Evolutionary conservation across 2,113 vertebrate species (phyloP), one percentile per base, ranked within the genome.

Genomic region (Lophius piscatorius): DNA sequence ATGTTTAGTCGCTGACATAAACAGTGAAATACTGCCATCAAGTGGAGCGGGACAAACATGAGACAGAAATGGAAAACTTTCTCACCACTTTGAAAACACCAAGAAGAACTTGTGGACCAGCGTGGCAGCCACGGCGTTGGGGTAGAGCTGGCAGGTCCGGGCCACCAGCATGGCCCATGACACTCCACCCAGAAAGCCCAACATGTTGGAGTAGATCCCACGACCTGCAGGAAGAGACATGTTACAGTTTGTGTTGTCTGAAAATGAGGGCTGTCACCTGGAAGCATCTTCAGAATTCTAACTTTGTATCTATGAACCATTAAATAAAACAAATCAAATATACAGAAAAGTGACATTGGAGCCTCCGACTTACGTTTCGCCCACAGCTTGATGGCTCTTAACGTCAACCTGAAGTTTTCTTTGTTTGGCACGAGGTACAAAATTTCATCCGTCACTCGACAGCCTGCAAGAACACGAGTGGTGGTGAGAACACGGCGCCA

Each of bases 111-210:
- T 99, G 79, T 98, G 95, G 51, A 99, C 91, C 1, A 99, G 93
- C 5, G 95, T 97, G 36, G 97, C 94, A 4, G 96, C 95, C 34
- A 95, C 92, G 70, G 97, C 96, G 59, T 97, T 98, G 0, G 97
- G 97, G 58, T 97, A 98, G 9, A 99, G 90, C 31, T 98, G 95
- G 82, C 97, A 99, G 34, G 94, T 97, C 85, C 95, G 92, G 69
- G 97, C 97, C 79, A 99, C 97, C 16, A 99, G 82, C 94, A 99
- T 98, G 17, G 97, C 96, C 97, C 97, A 99, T 9, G 95, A 99
- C 68, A 99, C 95, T 31, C 97, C 97, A 73, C 97, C 97, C 63
- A 99, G 93, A 75, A 99, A 99, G 40, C 97, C 97, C 83, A 99
- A 65, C 85, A 98, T 94, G 78, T 99, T 99, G 67, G 97, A 99